Conservation (phyloP, 92 coral and sea anemone genomes). For the Bergia sp. region DNA sequence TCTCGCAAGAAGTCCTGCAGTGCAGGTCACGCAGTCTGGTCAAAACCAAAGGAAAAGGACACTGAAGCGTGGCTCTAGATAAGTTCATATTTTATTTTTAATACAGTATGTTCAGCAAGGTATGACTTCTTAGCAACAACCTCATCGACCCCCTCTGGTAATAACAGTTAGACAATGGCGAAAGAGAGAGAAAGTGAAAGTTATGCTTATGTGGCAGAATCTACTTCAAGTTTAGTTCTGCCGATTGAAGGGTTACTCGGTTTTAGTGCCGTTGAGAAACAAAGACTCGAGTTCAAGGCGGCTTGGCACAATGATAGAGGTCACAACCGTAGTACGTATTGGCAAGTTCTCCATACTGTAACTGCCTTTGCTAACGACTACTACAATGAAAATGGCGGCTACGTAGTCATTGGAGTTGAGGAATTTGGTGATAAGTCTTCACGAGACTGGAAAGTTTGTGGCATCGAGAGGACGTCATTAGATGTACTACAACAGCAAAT, state of each 20-base stretch:
- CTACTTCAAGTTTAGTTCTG: constrained; percentile 13
- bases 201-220: background rate
- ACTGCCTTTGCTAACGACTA: constrained; percentile 35
- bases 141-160: background rate
- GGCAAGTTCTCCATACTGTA: constrained; percentile 30
- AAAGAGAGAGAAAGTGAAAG: background rate
- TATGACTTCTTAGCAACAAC: background rate
- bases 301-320: constrained; percentile 9
- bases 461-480: background rate
- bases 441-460: constrained; percentile 22
- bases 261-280: constrained; percentile 19
- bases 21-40: no score
- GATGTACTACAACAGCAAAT: constrained; percentile 9
- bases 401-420: constrained; percentile 23
- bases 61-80: no score
- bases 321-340: constrained; percentile 19
- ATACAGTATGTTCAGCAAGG: background rate
- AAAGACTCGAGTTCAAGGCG: constrained; percentile 16
- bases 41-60: no score
- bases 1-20: no score
- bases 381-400: constrained; percentile 27
- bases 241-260: constrained; percentile 22
- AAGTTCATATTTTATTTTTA: no score
- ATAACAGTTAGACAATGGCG: background rate
- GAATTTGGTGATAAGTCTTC: constrained; percentile 16